A percentile compares a stretch with the other conserved stretches of the same genome.
Evolutionary conservation across 2,888 invertebrate species (phyloP).

Genomic region (Chaitophorus viminalis): DNA sequence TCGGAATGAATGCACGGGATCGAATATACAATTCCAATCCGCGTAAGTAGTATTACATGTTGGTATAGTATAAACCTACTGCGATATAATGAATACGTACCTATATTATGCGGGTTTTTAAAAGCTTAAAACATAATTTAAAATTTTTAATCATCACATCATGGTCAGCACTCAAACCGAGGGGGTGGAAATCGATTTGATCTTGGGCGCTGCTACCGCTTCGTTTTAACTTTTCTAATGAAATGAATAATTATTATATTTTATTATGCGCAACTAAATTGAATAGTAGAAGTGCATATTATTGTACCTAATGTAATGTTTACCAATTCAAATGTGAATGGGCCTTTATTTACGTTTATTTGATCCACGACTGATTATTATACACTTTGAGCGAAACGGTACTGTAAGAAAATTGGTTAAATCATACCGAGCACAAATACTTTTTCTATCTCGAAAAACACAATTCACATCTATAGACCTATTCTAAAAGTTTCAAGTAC

Average conservation of each 20-base stretch:
- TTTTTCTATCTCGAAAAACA: background rate
- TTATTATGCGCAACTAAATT: too few relatives aligned
- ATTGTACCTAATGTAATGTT: too few relatives aligned
- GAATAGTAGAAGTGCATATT: too few relatives aligned
- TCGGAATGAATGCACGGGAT: background rate
- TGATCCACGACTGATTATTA: background rate
- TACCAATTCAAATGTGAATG: background rate
- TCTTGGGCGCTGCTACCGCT: too few relatives aligned
- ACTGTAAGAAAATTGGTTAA: background rate
- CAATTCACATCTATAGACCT: background rate
- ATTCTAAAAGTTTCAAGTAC: background rate
- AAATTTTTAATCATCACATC: background rate
- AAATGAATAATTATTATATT: too few relatives aligned
- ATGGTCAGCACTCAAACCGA: background rate
- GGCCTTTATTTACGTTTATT: background rate
- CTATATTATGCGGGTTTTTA: background rate
- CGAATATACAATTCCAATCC: conserved; percentile 1
- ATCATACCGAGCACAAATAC: background rate
- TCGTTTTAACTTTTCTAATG: too few relatives aligned
- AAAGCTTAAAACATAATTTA: background rate
- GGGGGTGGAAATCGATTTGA: too few relatives aligned
- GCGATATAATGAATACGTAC: background rate
- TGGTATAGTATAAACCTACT: too few relatives aligned
- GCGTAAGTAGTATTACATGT: background rate
- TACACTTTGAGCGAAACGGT: background rate